Evolutionary conservation across 2,888 invertebrate species (phyloP).

Genomic region (Xestoiulus laeticollis): DNA sequence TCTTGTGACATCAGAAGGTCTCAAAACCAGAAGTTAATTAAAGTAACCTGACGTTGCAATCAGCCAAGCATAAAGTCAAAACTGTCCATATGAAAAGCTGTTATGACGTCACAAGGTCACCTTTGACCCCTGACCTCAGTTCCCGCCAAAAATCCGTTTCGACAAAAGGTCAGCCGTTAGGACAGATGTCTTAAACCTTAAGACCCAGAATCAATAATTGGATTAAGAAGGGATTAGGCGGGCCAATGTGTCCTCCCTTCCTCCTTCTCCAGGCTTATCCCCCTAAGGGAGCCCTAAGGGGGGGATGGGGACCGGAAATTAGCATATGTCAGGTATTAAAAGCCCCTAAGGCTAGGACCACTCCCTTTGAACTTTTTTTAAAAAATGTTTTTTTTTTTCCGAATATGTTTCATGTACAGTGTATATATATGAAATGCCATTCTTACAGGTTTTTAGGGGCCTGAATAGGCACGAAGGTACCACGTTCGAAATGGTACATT

Average conservation of each 20-base stretch:
- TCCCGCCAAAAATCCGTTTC: neutral
- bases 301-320: neutral
- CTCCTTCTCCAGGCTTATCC: neutral
- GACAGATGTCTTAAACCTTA: conserved; percentile 16
- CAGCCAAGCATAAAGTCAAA: too few species aligned
- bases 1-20: too few species aligned
- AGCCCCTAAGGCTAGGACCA: neutral
- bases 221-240: neutral
- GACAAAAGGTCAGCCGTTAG: neutral
- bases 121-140: neutral
- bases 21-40: too few species aligned
- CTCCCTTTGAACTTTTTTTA: conserved; percentile 19
- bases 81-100: too few species aligned
- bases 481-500: neutral
- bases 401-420: conserved; percentile 5
- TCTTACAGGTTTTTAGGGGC: conserved; percentile 8
- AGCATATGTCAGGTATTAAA: conserved; percentile 26
- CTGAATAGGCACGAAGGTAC: neutral
- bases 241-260: neutral
- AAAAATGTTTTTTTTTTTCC: conserved; percentile 6
- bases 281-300: neutral
- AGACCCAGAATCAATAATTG: conserved; percentile 1
- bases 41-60: too few species aligned
- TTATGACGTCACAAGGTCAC: neutral
- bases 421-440: conserved; percentile 5